A percentile compares a stretch with the other conserved stretches of the same genome.
These are phyloP conservation scores for Balaeniceps rex DNA, from an alignment of 2,113 vertebrate species.

Conservation along the genomic window DNA sequence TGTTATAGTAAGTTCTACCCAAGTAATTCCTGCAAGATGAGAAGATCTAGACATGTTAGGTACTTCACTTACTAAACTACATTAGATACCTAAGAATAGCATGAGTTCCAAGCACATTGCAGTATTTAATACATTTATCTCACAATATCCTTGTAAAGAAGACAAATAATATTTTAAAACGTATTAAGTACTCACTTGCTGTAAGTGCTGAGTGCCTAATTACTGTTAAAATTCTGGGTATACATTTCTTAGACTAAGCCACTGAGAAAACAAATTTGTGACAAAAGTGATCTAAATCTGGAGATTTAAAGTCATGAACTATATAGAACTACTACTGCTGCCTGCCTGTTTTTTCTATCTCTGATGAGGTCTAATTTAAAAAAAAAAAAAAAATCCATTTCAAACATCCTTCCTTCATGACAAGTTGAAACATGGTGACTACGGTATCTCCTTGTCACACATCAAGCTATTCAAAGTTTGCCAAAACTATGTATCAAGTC, in stretches of 20 bases:
- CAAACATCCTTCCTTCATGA: neutral
- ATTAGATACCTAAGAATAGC: neutral
- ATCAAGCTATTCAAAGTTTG: neutral
- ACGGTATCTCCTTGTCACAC: neutral
- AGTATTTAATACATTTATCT: neutral
- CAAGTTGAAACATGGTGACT: neutral
- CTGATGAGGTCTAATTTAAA: neutral
- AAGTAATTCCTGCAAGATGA: neutral
- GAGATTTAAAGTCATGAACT: neutral
- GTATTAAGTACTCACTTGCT: neutral
- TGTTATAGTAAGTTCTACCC: neutral
- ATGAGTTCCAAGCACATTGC: neutral
- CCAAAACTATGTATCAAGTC: neutral
- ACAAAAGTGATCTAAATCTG: neutral
- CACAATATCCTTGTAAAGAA: neutral
- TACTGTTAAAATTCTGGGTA: neutral
- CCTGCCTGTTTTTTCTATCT: neutral
- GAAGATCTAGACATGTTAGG: neutral
- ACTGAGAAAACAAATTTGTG: neutral
- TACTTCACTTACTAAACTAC: neutral
- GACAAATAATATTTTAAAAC: neutral
- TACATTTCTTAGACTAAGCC: neutral
- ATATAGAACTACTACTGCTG: neutral
- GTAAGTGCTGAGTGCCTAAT: accelerated
- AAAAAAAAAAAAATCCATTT: neutral